phyloP scores from a whole-genome alignment of 2,113 vertebrate species.

The Micromys minutus region DNA sequence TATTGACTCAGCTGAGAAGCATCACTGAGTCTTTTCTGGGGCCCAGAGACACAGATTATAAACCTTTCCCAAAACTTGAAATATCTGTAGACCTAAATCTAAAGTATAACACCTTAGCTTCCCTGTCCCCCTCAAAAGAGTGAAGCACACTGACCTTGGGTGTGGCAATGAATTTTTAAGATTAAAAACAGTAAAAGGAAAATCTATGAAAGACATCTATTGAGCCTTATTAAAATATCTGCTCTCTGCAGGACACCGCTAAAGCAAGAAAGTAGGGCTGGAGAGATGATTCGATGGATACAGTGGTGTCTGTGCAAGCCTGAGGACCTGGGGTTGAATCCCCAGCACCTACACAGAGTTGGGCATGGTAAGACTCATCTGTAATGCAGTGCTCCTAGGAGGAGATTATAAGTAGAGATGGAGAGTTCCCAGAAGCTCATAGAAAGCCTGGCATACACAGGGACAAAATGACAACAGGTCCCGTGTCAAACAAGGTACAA shows the following conservation, averaged over 20 bases:
- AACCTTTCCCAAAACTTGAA: not conserved
- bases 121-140: not conserved
- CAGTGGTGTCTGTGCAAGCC: too few relatives aligned
- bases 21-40: not conserved
- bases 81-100: not conserved
- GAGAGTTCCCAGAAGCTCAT: not conserved
- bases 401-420: not conserved
- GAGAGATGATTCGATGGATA: not conserved
- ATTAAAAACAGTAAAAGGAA: not conserved
- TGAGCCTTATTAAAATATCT: constrained; percentile 4
- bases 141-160: not conserved
- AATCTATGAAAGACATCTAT: constrained; percentile 2
- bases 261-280: not conserved
- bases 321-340: not conserved
- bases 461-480: not conserved
- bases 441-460: not conserved
- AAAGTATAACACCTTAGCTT: not conserved
- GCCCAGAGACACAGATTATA: not conserved
- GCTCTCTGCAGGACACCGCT: not conserved
- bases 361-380: not conserved
- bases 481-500: not conserved
- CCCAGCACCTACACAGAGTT: not conserved
- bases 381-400: not conserved
- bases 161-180: not conserved
- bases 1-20: not conserved